Evolutionary conservation across 2,888 invertebrate species (phyloP).

Genomic region (Psylliodes chrysocephalus): DNA sequence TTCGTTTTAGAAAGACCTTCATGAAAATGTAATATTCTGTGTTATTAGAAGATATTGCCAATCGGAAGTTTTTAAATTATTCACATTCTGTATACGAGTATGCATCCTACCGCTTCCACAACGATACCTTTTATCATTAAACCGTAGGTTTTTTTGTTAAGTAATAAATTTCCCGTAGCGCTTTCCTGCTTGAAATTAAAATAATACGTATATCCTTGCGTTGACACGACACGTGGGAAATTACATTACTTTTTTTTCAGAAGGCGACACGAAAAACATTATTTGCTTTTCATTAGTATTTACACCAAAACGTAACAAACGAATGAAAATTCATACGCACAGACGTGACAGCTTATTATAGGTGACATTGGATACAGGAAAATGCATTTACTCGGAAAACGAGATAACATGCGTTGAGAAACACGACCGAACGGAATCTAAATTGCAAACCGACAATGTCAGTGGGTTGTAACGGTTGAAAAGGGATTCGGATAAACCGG

Average conservation of each 20-base stretch:
- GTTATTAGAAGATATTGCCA: too few species aligned
- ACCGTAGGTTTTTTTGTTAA: too few species aligned
- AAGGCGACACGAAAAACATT: background rate
- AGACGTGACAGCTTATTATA: conserved; percentile 7
- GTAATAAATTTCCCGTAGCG: background rate
- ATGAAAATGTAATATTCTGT: too few species aligned
- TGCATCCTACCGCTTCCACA: too few species aligned
- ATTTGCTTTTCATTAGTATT: background rate
- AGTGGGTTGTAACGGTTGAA: too few species aligned
- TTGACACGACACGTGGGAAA: conserved; percentile 1
- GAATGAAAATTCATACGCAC: conserved; percentile 14
- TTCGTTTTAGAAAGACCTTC: too few species aligned
- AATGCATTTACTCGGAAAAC: conserved; percentile 8
- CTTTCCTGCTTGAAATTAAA: conserved; percentile 1
- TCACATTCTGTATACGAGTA: too few species aligned
- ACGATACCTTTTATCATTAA: too few species aligned
- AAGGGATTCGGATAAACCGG: too few species aligned
- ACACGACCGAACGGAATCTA: conserved; percentile 1
- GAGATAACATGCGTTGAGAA: background rate
- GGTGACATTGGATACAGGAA: conserved; percentile 7
- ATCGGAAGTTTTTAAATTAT: too few species aligned
- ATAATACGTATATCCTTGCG: background rate
- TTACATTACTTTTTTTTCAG: conserved; percentile 8
- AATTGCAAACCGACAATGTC: conserved; percentile 6
- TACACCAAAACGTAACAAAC: background rate